Evolutionary conservation across 2,888 invertebrate species (phyloP).

Genomic region (Sussaba pulchella): DNA sequence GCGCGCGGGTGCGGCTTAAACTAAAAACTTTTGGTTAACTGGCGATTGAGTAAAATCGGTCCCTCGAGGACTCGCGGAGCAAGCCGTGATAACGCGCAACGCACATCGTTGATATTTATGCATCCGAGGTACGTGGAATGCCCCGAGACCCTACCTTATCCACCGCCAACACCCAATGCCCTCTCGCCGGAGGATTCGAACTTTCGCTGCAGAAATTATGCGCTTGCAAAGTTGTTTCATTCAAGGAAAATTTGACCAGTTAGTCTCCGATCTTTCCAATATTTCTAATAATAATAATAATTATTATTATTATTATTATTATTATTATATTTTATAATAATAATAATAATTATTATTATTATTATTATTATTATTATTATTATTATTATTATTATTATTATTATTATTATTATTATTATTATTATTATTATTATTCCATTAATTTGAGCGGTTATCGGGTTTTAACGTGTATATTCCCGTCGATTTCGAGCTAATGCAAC

Average conservation of each 20-base stretch:
- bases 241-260: neutral
- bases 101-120: slow-evolving; percentile 45
- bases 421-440: no score
- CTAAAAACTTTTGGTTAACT: slow-evolving; percentile 57
- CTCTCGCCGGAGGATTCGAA: slow-evolving; percentile 10
- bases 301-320: no score
- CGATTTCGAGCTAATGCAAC: no score
- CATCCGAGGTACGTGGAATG: slow-evolving; percentile 23
- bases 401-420: no score
- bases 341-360: no score
- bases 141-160: slow-evolving; percentile 4
- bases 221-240: neutral
- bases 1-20: slow-evolving; percentile 38
- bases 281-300: no score
- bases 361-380: no score
- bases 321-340: no score
- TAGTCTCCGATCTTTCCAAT: neutral
- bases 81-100: slow-evolving; percentile 42
- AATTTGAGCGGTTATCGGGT: no score
- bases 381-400: no score
- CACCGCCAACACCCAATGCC: slow-evolving; percentile 16
- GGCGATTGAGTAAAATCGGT: slow-evolving; percentile 51
- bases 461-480: no score
- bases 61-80: slow-evolving; percentile 6
- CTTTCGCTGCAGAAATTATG: neutral